Conservation (phyloP, 2,113 vertebrate species). For the Ailuropoda melanoleuca region DNA sequence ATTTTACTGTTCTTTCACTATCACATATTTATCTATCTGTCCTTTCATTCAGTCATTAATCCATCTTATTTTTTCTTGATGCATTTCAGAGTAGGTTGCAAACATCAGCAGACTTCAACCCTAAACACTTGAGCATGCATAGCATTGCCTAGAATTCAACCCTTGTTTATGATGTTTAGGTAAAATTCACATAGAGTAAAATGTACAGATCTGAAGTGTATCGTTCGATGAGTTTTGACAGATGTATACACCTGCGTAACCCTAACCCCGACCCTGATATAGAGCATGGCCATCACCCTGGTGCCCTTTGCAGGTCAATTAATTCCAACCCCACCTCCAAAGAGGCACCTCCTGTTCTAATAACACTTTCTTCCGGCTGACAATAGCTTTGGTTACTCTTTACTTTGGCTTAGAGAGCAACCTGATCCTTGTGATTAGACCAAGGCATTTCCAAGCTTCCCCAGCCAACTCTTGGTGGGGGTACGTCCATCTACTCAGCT, state of each 20-base stretch:
- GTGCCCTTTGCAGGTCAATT: not conserved
- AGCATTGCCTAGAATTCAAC: not conserved
- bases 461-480: not conserved
- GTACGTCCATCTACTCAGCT: not conserved
- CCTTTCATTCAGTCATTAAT: not conserved
- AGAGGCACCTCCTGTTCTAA: not conserved
- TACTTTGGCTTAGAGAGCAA: not conserved
- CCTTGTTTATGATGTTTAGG: not conserved
- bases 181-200: not conserved
- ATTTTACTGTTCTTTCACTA: not conserved
- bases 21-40: not conserved
- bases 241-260: not conserved
- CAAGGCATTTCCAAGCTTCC: not conserved
- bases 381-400: not conserved
- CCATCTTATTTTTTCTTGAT: not conserved
- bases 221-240: not conserved
- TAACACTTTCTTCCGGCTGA: not conserved
- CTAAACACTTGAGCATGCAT: not conserved
- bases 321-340: not conserved
- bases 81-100: not conserved
- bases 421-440: not conserved
- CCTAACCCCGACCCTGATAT: not conserved
- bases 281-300: not conserved
- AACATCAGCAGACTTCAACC: not conserved
- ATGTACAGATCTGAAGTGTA: not conserved